A percentile compares a stretch with the other conserved stretches of the same genome.
Evolutionary conservation across 2,888 invertebrate species (phyloP).

Genomic region (Anorthoa munda): DNA sequence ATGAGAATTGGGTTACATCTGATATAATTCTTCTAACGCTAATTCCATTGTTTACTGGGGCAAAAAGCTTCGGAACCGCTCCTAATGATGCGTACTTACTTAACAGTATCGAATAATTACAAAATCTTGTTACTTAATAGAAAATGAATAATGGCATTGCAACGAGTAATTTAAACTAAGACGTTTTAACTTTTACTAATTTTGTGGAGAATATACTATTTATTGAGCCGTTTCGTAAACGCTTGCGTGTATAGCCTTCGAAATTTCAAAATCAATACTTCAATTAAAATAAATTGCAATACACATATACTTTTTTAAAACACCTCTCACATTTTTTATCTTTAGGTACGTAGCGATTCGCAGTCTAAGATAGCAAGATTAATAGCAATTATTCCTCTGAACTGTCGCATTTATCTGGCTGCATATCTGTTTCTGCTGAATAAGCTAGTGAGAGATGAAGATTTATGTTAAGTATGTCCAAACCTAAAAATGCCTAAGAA

Average conservation of each 20-base stretch:
- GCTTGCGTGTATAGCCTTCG: background rate
- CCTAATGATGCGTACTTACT: background rate
- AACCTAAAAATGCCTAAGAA: background rate
- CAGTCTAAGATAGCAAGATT: background rate
- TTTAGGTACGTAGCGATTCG: background rate
- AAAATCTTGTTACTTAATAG: background rate
- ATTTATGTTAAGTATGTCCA: background rate
- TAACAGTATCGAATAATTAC: background rate
- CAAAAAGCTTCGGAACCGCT: constrained; percentile 7
- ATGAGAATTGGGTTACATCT: constrained; percentile 56
- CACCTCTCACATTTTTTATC: background rate
- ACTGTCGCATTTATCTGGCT: no score
- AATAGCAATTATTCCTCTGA: background rate
- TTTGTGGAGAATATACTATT: background rate
- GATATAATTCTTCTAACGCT: constrained; percentile 25
- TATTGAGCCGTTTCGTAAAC: background rate
- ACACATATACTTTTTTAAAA: background rate
- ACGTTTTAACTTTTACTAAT: background rate
- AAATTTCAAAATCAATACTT: background rate
- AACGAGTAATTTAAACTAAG: background rate
- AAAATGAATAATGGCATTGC: background rate
- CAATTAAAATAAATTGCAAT: background rate
- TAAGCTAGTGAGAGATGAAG: background rate
- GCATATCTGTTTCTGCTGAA: no score
- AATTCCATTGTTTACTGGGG: constrained; percentile 38